A percentile compares a stretch with the other conserved stretches of the same genome.
These are phyloP conservation scores for Gnathonemus echidnorhynchus DNA, from an alignment of 2,113 vertebrate species.

Conservation along the genomic window DNA sequence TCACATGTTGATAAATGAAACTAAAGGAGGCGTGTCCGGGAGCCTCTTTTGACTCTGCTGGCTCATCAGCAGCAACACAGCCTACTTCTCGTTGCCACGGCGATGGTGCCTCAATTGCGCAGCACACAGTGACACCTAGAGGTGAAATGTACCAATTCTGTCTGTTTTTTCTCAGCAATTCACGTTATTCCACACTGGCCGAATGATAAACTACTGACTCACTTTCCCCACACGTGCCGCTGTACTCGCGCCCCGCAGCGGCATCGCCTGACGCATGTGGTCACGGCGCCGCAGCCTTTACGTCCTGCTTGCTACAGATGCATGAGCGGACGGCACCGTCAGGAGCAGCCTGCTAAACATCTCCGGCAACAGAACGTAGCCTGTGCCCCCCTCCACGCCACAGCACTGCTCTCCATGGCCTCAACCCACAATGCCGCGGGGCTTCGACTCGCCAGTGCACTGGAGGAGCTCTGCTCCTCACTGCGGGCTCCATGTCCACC, in stretches of 20 bases:
- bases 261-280: background rate
- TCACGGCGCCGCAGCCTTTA: background rate
- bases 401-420: background rate
- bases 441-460: background rate
- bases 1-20: conserved; percentile 12
- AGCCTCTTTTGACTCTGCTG: background rate
- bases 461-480: background rate
- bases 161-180: background rate
- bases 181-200: background rate
- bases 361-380: background rate
- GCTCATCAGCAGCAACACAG: background rate
- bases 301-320: background rate
- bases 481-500: background rate
- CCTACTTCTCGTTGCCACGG: background rate
- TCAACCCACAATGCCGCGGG: background rate
- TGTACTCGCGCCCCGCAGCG: no score
- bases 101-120: background rate
- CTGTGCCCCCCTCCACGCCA: background rate
- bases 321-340: background rate
- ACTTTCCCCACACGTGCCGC: no score
- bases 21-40: background rate
- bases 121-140: conserved; percentile 1
- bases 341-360: background rate
- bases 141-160: background rate
- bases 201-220: background rate